Conservation (phyloP, 53 echinoderm and acorn worm species). For the Paracentrotus lividus region DNA sequence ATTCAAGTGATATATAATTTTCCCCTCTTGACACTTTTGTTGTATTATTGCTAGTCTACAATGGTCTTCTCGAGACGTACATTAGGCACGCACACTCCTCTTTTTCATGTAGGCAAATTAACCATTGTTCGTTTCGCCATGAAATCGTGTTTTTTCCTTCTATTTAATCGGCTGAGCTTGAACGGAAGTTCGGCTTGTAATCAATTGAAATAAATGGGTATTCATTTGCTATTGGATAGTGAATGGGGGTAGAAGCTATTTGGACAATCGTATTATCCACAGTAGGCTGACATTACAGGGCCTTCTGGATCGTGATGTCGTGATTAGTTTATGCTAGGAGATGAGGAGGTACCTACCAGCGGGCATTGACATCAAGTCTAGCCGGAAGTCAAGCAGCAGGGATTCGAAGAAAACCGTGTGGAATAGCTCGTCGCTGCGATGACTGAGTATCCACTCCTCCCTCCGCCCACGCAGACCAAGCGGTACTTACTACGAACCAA, state of each 20-base stretch:
- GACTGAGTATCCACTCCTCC: background rate
- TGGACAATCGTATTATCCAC: conserved; percentile 55
- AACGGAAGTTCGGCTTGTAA: conserved; percentile 66
- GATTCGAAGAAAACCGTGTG: conserved; percentile 58
- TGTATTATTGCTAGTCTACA: conserved; percentile 35
- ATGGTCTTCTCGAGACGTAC: background rate
- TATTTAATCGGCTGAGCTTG: conserved; percentile 43
- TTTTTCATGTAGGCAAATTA: conserved; percentile 42
- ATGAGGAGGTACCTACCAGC: background rate
- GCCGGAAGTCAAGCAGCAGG: conserved; percentile 64
- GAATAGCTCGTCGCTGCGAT: background rate
- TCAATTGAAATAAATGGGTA: conserved; percentile 65
- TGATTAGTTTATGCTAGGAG: background rate
- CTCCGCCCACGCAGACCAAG: conserved; percentile 43
- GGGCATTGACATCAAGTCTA: conserved; percentile 60
- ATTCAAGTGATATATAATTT: conserved; percentile 14
- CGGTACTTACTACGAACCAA: background rate
- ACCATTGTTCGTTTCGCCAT: conserved; percentile 45
- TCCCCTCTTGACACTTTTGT: conserved; percentile 48
- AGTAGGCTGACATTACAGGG: background rate
- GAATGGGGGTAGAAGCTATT: conserved; percentile 36
- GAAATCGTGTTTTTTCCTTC: conserved; percentile 43
- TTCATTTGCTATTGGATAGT: conserved; percentile 34
- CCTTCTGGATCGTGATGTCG: background rate
- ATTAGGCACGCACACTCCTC: conserved; percentile 8